Base-by-base conservation (phyloP, 2,797 vertebrate genomes). In the Eurystomus glaucurus region DNA sequence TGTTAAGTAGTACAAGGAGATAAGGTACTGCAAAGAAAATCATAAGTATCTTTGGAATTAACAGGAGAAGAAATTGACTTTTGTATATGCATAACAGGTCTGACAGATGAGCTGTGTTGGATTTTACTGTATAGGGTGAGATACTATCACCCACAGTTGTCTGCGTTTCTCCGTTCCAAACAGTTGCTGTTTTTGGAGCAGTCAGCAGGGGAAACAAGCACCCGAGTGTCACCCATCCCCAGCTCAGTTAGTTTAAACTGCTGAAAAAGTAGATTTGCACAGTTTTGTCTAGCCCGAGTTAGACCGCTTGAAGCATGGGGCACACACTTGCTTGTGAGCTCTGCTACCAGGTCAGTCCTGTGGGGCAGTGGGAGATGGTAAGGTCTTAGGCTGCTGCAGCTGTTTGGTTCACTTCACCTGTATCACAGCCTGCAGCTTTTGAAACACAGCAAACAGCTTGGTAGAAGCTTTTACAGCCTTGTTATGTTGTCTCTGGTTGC, bases 261-360 rank as follows among this genome's bases (percentile, higher is more conserved):
- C 6, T 62, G 21, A 62, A 83, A 62, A 64, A 39, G 45, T 50
- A 62, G 19, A 8, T 75, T 70, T n/a, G 16, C 45, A 46, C 8
- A 26, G 25, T 48, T 69, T 31, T 65, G 35, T 35, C 25, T 55
- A 57, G 22, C n/a, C 41, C 55, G 12, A 35, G 46, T 51, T 28
- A 31, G 0, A 1, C 20, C 51, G 25, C 16, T 78, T 0, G 8
- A 75, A 65, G 43, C 23, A 14, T 58, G 26, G 11, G 10, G 5
- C 16, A 7, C 10, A 2, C 9, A 5, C 8, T 65, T 7, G 0
- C 35, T 46, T 39, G 9, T 60, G 33, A 93, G 5, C 26, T 10
- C 22, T 77, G 37, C 33, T 69, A 9, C 45, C 16, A 13, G 13
- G 37, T 46, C 43, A 33, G 2, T 79, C 26, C 18, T 33, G 18